A percentile compares a stretch with the other conserved stretches of the same genome.
Evolutionary conservation across 2,113 vertebrate genomes (phyloP).

Genomic region (Monopterus albus): DNA sequence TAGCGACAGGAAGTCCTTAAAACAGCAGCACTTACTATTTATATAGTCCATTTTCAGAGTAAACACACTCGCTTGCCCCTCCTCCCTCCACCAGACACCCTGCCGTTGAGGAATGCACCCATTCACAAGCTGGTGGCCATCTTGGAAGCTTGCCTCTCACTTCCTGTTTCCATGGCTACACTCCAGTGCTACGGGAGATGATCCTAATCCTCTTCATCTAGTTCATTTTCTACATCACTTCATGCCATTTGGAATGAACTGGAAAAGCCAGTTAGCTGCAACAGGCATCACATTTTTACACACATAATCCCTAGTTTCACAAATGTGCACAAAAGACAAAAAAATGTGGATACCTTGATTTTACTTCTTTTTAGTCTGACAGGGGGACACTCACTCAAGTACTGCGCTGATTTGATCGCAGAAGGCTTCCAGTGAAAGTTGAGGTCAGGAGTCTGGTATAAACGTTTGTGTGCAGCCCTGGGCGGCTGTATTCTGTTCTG

Average conservation of each 20-base stretch:
- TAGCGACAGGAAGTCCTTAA: constrained; percentile 84
- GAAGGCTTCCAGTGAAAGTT: neutral
- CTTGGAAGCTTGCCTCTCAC: constrained; percentile 81
- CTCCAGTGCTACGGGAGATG: constrained; percentile 54
- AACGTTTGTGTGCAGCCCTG: constrained; percentile 43
- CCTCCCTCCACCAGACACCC: constrained; percentile 71
- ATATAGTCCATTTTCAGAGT: constrained; percentile 80
- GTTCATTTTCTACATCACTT: constrained; percentile 78
- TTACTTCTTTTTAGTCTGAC: neutral
- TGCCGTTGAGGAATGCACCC: constrained; percentile 80
- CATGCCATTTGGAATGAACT: constrained; percentile 62
- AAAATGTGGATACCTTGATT: neutral
- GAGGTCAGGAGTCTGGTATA: constrained; percentile 39
- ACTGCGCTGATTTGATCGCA: neutral
- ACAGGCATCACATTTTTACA: constrained; percentile 41
- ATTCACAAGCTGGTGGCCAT: constrained; percentile 85
- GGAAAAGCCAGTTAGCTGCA: constrained; percentile 57
- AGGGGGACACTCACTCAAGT: too few relatives aligned
- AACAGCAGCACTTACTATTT: constrained; percentile 85
- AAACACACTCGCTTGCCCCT: constrained; percentile 76
- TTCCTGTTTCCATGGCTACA: constrained; percentile 84
- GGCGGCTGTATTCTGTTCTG: constrained; percentile 61
- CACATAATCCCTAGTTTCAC: constrained; percentile 38
- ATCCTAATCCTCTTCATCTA: constrained; percentile 74
- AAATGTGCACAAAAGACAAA: constrained; percentile 8